Percentiles rank a stretch among this genome's conserved stretches.
Conservation (phyloP, 2,797 vertebrate species). For the Phrynocephalus vlangalii region DNA sequence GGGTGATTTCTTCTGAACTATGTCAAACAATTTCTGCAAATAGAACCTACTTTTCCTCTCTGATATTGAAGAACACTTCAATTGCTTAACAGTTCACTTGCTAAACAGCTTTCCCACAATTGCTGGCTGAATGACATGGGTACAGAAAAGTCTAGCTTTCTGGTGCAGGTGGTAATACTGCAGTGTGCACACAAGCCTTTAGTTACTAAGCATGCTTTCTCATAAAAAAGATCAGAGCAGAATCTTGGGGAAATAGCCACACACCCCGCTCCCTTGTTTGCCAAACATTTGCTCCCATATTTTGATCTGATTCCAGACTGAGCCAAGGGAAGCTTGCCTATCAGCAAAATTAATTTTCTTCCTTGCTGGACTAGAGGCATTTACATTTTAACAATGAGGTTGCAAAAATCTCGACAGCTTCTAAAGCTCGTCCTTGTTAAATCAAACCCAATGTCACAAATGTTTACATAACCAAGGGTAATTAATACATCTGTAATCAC, state of each 20-base stretch:
- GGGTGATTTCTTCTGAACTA: background rate
- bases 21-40: too few relatives aligned
- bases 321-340: background rate
- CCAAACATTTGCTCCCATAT: background rate
- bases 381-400: constrained; percentile 52
- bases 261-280: background rate
- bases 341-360: constrained; percentile 10
- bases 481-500: constrained; percentile 64
- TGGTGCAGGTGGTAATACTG: background rate
- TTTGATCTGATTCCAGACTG: background rate
- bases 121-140: too few relatives aligned
- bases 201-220: background rate
- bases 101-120: background rate
- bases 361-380: constrained; percentile 16
- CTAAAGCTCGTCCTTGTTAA: constrained; percentile 58
- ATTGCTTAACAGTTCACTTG: background rate
- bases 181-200: background rate
- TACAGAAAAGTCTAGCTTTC: background rate
- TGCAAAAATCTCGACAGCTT: constrained; percentile 39
- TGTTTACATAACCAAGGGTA: constrained; percentile 63
- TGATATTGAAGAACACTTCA: background rate
- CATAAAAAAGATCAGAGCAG: background rate
- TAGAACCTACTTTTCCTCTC: background rate
- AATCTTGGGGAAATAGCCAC: background rate
- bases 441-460: constrained; percentile 60